Percentiles rank a stretch among this genome's conserved stretches.
Conservation (phyloP, 2,797 vertebrate genomes). For the Hyperoplus lanceolatus region DNA sequence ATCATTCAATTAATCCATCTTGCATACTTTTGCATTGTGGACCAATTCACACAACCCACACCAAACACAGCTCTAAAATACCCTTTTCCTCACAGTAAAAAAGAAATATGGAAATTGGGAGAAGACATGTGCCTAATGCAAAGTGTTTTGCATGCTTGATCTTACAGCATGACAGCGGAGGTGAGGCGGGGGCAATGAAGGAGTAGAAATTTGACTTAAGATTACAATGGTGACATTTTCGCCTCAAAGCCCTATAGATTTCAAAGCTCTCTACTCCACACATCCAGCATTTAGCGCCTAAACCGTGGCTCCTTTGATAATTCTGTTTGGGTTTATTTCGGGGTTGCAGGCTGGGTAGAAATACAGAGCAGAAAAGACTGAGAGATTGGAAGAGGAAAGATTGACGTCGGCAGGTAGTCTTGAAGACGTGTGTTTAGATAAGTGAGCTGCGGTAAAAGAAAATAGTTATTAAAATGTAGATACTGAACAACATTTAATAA, state of each 20-base stretch:
- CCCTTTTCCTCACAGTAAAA: neutral
- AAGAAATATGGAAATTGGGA: neutral
- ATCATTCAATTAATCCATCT: constrained; percentile 61
- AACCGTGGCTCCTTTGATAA: constrained; percentile 78
- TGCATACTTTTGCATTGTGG: constrained; percentile 14
- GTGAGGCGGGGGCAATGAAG: constrained; percentile 10
- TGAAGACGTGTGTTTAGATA: constrained; percentile 39
- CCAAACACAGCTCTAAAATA: neutral
- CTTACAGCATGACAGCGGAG: constrained; percentile 27
- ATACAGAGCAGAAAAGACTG: constrained; percentile 34
- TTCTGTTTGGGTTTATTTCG: constrained; percentile 78
- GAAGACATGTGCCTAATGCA: constrained; percentile 18
- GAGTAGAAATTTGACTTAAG: constrained; percentile 61
- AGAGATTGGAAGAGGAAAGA: constrained; percentile 56
- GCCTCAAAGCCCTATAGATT: constrained; percentile 74
- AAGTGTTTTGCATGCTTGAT: constrained; percentile 27
- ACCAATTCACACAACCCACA: neutral
- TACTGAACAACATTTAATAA: constrained; percentile 8
- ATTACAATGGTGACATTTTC: constrained; percentile 73
- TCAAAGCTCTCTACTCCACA: constrained; percentile 76
- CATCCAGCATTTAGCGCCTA: constrained; percentile 76
- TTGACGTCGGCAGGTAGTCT: constrained; percentile 55
- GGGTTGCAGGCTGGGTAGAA: constrained; percentile 67
- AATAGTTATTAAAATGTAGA: neutral
- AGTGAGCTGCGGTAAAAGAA: neutral